Conservation (phyloP, 2,113 vertebrate genomes). For the Hypanus sabinus region DNA sequence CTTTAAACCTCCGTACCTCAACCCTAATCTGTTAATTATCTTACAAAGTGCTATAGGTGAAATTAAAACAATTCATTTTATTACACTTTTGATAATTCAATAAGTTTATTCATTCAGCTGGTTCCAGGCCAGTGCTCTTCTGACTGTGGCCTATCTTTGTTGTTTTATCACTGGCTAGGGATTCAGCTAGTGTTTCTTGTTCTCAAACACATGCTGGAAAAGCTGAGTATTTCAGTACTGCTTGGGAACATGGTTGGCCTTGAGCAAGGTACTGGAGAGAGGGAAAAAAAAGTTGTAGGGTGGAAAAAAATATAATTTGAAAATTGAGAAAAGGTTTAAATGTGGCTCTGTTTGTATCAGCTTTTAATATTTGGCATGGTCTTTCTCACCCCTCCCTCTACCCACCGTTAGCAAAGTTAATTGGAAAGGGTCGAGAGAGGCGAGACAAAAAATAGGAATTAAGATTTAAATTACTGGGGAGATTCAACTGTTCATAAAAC, state of each 20-base stretch:
- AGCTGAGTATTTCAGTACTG: not conserved
- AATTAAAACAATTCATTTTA: not conserved
- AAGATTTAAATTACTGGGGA: conserved; percentile 1
- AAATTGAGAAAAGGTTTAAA: not conserved
- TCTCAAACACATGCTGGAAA: not conserved
- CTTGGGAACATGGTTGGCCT: not conserved
- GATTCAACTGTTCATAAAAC: not conserved
- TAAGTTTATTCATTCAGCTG: not conserved
- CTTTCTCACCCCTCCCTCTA: not conserved
- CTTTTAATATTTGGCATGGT: not conserved
- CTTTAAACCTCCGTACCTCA: not conserved
- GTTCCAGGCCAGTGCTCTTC: not conserved
- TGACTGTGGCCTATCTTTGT: not conserved
- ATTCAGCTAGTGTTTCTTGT: not conserved
- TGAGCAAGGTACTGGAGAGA: not conserved
- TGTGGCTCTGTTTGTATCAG: not conserved
- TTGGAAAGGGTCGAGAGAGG: conserved; percentile 8
- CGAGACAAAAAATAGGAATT: not conserved
- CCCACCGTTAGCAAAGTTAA: not conserved
- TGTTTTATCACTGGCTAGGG: not conserved
- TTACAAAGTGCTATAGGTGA: not conserved
- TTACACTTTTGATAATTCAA: not conserved
- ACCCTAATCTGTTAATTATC: not conserved
- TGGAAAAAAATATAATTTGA: not conserved
- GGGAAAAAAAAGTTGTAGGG: not conserved